Percentiles rank a stretch among this genome's conserved stretches.
These are phyloP conservation scores for Cephalotes varians DNA, from an alignment of 2,888 invertebrate genomes.

Conservation along the genomic window DNA sequence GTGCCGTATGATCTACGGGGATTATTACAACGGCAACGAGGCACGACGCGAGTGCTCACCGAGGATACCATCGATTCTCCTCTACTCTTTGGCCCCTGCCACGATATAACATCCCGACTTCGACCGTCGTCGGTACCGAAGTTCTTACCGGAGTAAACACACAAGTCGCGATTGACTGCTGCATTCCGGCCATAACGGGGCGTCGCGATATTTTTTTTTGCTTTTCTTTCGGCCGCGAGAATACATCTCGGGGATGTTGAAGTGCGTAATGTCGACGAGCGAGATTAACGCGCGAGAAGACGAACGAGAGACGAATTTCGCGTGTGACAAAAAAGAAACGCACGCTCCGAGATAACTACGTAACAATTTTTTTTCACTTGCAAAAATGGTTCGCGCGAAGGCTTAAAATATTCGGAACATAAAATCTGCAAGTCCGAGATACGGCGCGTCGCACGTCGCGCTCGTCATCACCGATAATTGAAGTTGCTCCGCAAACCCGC, in stretches of 20 bases:
- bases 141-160: slow-evolving; percentile 62
- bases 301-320: not conserved
- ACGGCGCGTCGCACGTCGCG: slow-evolving; percentile 52
- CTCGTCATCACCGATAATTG: slow-evolving; percentile 67
- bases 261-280: not conserved
- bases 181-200: slow-evolving; percentile 43
- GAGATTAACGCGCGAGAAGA: slow-evolving; percentile 16
- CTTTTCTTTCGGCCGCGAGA: not conserved
- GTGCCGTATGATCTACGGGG: slow-evolving; percentile 80
- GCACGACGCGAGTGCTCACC: slow-evolving; percentile 76
- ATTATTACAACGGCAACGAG: slow-evolving; percentile 82
- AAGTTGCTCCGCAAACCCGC: slow-evolving; percentile 68
- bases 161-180: slow-evolving; percentile 56
- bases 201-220: slow-evolving; percentile 42
- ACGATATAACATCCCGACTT: slow-evolving; percentile 74
- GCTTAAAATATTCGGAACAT: not conserved
- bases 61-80: slow-evolving; percentile 65
- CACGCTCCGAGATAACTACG: not conserved
- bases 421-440: not conserved
- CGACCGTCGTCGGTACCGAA: slow-evolving; percentile 53
- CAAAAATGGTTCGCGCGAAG: not conserved
- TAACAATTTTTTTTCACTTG: not conserved
- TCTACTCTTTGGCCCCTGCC: slow-evolving; percentile 77
- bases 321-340: not conserved
- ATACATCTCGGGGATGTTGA: slow-evolving; percentile 3